These are phyloP conservation scores for Pogonocichla stellata DNA, from an alignment of 2,113 vertebrate genomes.

Conservation along the genomic window DNA sequence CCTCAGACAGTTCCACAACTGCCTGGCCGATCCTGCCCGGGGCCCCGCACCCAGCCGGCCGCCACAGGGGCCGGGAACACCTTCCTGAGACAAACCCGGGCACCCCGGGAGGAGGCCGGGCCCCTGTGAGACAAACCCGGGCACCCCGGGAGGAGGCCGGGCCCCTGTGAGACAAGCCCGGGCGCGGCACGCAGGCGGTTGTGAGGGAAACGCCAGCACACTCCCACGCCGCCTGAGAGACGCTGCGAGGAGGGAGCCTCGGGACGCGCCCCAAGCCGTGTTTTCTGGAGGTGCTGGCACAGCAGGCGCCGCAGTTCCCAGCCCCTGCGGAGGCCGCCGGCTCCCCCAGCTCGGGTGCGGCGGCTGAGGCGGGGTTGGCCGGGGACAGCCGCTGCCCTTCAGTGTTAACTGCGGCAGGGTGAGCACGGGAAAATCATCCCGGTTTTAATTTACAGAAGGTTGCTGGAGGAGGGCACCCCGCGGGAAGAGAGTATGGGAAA, in stretches of 20 bases:
- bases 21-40: rapidly evolving
- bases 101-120: rapidly evolving
- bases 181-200: rapidly evolving
- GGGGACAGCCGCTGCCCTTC: background rate
- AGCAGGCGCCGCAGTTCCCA: rapidly evolving
- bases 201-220: background rate
- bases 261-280: background rate
- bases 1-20: background rate
- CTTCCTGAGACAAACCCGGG: background rate
- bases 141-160: background rate
- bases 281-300: background rate
- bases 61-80: background rate
- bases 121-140: too few relatives aligned
- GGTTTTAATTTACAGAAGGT: background rate
- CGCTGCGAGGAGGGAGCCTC: background rate
- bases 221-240: background rate
- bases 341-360: background rate
- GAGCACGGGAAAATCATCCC: background rate
- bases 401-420: rapidly evolving
- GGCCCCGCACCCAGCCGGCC: rapidly evolving
- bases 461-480: background rate
- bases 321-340: background rate
- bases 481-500: background rate
- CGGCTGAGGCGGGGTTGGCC: background rate
- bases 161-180: background rate